Percentiles rank a stretch among this genome's conserved stretches.
phyloP scores from a whole-genome alignment of 2,888 invertebrate genomes.

The Sinotaia quadrata region DNA sequence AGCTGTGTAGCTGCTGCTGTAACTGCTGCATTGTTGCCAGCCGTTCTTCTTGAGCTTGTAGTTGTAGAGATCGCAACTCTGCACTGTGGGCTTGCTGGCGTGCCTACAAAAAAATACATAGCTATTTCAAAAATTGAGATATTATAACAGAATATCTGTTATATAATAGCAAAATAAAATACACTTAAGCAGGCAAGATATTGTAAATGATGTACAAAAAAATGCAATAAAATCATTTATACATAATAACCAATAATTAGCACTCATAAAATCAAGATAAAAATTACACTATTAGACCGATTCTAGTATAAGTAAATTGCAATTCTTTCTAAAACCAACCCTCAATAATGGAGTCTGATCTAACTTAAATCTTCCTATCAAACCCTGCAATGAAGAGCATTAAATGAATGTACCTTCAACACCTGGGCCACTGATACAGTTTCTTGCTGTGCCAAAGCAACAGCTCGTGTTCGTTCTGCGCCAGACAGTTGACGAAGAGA shows the following conservation, averaged over 20 bases:
- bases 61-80: constrained; percentile 59
- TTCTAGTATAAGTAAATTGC: neutral
- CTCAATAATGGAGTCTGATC: too few species aligned
- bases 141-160: too few species aligned
- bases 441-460: constrained; percentile 71
- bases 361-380: too few species aligned
- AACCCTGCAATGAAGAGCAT: too few species aligned
- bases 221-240: too few species aligned
- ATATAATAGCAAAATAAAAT: too few species aligned
- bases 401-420: constrained; percentile 71
- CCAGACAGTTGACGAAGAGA: constrained; percentile 76
- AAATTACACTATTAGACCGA: neutral
- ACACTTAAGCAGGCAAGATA: too few species aligned
- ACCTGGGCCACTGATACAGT: constrained; percentile 71
- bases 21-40: constrained; percentile 58
- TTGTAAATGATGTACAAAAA: too few species aligned
- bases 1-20: constrained; percentile 36
- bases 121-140: too few species aligned
- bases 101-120: constrained; percentile 51
- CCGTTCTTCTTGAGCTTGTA: constrained; percentile 59
- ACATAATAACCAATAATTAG: too few species aligned
- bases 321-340: too few species aligned
- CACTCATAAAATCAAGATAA: too few species aligned
- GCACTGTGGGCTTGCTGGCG: constrained; percentile 61
- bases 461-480: constrained; percentile 74